phyloP scores from a whole-genome alignment of 37 sponge, comb jelly and placozoan genomes.

The Bolinopsis microptera region DNA sequence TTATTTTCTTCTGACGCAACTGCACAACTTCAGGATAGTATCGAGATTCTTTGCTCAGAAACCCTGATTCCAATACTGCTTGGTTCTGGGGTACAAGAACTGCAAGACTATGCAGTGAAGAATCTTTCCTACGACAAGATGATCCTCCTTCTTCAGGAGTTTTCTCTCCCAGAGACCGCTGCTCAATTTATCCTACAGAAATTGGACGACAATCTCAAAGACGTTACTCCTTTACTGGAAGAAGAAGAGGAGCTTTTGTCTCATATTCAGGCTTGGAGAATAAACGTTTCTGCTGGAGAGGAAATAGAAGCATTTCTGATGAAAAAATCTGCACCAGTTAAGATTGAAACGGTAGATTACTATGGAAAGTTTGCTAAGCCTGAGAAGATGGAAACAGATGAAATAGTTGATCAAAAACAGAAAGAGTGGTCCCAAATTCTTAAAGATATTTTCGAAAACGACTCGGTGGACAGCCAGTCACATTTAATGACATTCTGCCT shows the following conservation, averaged over 20 bases:
- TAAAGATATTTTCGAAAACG: constrained; percentile 19
- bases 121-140: constrained; percentile 10
- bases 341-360: background rate
- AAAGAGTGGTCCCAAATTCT: constrained; percentile 20
- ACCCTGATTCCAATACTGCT: constrained; percentile 4
- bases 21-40: background rate
- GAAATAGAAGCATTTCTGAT: background rate
- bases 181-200: constrained; percentile 1
- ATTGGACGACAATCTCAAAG: background rate
- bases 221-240: background rate
- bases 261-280: constrained; percentile 56
- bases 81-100: background rate
- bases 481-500: constrained; percentile 53
- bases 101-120: constrained; percentile 11
- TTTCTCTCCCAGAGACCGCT: constrained; percentile 28
- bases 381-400: constrained; percentile 1
- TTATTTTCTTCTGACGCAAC: background rate
- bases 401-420: background rate
- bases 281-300: background rate
- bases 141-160: background rate
- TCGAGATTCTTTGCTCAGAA: background rate
- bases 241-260: constrained; percentile 24
- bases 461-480: constrained; percentile 16
- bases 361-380: background rate
- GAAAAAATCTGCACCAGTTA: background rate